These are phyloP conservation scores for Luehdorfia chinensis DNA, from an alignment of 1,140 invertebrate species.

Conservation along the genomic window DNA sequence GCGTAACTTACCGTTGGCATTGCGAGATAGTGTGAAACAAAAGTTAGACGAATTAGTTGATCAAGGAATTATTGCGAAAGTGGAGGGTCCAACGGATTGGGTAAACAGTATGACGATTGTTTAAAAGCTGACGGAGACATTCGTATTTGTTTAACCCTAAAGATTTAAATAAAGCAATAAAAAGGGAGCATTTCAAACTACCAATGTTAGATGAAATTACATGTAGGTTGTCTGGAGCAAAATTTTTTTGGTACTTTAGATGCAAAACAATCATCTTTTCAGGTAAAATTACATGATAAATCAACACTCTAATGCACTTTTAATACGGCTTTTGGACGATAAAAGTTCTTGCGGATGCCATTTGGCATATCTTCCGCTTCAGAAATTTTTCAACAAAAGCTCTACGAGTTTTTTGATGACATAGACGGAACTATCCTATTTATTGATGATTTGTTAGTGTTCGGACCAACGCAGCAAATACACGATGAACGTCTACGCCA, in stretches of 20 bases:
- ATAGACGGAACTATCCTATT: conserved; percentile 6
- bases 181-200: conserved; percentile 30
- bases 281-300: too few relatives aligned
- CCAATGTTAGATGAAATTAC: conserved; percentile 25
- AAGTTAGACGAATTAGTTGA: conserved; percentile 25
- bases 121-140: too few relatives aligned
- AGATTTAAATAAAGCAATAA: conserved; percentile 22
- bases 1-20: conserved; percentile 24
- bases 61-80: conserved; percentile 16
- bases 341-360: too few relatives aligned
- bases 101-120: conserved; percentile 21
- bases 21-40: conserved; percentile 19
- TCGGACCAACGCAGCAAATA: not conserved
- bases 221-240: conserved; percentile 19
- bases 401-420: conserved; percentile 12
- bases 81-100: conserved; percentile 17
- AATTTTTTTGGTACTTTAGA: conserved; percentile 13
- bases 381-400: conserved; percentile 26
- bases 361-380: too few relatives aligned
- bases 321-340: too few relatives aligned
- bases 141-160: conserved; percentile 29
- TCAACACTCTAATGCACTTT: too few relatives aligned
- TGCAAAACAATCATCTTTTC: too few relatives aligned
- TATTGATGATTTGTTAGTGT: conserved; percentile 13
- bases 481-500: conserved; percentile 4